Conservation (phyloP, 2,113 vertebrate genomes). For the Atherinomorus stipes region DNA sequence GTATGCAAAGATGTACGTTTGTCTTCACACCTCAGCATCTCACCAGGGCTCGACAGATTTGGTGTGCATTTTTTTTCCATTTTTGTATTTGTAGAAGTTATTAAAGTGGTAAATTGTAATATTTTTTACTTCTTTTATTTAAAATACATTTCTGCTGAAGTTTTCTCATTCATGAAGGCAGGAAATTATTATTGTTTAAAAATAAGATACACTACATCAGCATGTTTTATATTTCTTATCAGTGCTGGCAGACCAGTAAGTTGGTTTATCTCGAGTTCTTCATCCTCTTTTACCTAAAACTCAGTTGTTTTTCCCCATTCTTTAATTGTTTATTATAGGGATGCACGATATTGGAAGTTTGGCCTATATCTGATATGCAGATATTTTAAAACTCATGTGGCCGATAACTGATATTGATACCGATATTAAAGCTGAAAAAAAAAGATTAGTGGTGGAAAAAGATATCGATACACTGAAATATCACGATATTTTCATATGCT, state of each 20-base stretch:
- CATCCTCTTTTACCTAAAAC: not conserved
- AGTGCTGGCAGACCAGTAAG: not conserved
- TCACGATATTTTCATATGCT: too few relatives aligned
- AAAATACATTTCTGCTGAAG: not conserved
- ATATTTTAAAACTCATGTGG: too few relatives aligned
- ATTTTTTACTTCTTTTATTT: conserved; percentile 5
- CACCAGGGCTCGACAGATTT: conserved; percentile 32
- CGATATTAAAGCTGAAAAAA: too few relatives aligned
- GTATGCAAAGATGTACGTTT: conserved; percentile 50
- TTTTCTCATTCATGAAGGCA: not conserved
- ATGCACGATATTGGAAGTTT: too few relatives aligned
- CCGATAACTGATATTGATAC: too few relatives aligned
- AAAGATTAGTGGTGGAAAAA: too few relatives aligned
- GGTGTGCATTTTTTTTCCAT: conserved; percentile 29
- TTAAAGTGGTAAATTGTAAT: conserved; percentile 24
- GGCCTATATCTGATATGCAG: too few relatives aligned
- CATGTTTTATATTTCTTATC: not conserved
- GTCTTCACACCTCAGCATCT: conserved; percentile 18
- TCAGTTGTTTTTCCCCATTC: not conserved
- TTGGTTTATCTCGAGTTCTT: conserved; percentile 32
- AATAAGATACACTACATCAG: not conserved
- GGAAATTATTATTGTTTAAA: not conserved
- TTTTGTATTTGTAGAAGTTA: conserved; percentile 43
- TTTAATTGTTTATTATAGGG: not conserved
- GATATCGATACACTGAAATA: too few relatives aligned